phyloP scores from a whole-genome alignment of 2,797 vertebrate species.

The Trachops cirrhosus region DNA sequence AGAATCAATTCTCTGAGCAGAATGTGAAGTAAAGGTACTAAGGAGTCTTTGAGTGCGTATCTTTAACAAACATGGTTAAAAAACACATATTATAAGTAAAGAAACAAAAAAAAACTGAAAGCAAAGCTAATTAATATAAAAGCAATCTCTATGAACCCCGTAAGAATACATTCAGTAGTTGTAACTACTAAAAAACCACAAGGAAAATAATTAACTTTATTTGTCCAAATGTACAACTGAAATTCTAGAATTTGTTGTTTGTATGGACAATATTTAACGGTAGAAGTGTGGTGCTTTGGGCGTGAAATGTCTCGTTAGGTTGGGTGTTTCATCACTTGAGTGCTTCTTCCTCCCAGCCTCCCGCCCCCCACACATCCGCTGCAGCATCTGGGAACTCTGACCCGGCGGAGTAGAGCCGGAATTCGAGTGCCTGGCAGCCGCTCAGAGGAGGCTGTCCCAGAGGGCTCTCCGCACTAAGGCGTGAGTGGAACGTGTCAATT shows the following conservation, averaged over 20 bases:
- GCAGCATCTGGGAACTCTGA: not conserved
- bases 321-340: not conserved
- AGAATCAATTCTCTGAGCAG: constrained; percentile 82
- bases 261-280: not conserved
- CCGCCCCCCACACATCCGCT: not conserved
- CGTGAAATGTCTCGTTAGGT: not conserved
- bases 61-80: constrained; percentile 84
- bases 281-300: not conserved
- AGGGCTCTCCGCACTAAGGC: not conserved
- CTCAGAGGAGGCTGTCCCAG: not conserved
- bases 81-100: constrained; percentile 84
- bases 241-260: constrained; percentile 36
- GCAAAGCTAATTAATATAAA: constrained; percentile 85
- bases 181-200: constrained; percentile 62
- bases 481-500: constrained; percentile 20
- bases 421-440: not conserved
- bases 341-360: not conserved
- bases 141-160: constrained; percentile 75
- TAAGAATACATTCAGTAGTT: constrained; percentile 37
- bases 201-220: constrained; percentile 61
- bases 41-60: constrained; percentile 80
- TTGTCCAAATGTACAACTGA: constrained; percentile 31
- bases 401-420: not conserved
- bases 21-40: constrained; percentile 80
- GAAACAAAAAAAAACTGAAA: constrained; percentile 75